Evolutionary conservation across 2,113 vertebrate genomes (phyloP).

Genomic region (Mustelus asterias): DNA sequence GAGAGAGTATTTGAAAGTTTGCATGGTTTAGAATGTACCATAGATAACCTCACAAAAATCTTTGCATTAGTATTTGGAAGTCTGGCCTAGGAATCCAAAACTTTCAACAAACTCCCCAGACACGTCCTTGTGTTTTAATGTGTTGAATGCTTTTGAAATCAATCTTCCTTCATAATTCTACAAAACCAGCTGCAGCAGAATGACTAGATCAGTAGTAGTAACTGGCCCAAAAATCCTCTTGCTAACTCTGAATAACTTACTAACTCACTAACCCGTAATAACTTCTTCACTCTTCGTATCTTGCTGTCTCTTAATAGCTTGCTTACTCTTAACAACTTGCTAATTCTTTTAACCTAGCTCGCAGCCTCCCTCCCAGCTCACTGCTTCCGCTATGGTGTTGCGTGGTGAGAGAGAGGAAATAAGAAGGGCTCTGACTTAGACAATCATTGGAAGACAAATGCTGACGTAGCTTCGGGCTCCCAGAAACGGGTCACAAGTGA

Average conservation of each 20-base stretch:
- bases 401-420: neutral
- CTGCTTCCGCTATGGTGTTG: neutral
- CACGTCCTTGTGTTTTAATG: neutral
- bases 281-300: too few species aligned
- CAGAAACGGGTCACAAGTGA: neutral
- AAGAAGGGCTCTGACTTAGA: neutral
- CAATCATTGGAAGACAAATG: neutral
- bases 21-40: too few species aligned
- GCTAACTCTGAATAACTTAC: neutral
- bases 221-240: neutral
- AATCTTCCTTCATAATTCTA: neutral
- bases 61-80: too few species aligned
- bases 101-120: neutral
- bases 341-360: neutral
- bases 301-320: too few species aligned
- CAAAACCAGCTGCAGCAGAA: neutral
- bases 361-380: neutral
- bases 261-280: neutral
- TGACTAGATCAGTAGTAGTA: neutral
- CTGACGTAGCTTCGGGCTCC: neutral
- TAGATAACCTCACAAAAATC: too few species aligned
- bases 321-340: too few species aligned
- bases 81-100: neutral
- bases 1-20: too few species aligned
- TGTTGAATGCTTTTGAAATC: neutral